A percentile compares a stretch with the other conserved stretches of the same genome.
phyloP scores from a whole-genome alignment of 2,797 vertebrate species.

The Pangasius mekongensis region DNA sequence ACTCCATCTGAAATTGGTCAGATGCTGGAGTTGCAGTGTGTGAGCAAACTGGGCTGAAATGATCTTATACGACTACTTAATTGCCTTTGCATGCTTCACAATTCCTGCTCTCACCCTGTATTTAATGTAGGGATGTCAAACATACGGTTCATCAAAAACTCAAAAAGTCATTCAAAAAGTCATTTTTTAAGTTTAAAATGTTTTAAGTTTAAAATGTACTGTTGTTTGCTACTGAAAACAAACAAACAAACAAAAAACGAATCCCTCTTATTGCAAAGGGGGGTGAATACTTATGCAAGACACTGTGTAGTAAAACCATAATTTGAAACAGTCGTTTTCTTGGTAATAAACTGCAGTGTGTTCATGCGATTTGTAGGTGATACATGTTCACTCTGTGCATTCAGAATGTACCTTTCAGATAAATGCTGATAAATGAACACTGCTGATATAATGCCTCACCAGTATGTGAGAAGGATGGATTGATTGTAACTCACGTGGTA shows the following conservation, averaged over 20 bases:
- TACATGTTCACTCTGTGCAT: neutral
- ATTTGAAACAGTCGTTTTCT: neutral
- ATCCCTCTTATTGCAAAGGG: neutral
- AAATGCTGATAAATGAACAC: no score
- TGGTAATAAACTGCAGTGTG: neutral
- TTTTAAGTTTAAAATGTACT: no score
- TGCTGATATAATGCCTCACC: neutral
- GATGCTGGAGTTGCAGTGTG: neutral
- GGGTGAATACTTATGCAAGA: neutral
- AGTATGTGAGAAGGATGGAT: neutral
- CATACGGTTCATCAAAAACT: neutral
- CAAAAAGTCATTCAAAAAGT: no score
- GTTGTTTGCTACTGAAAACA: no score
- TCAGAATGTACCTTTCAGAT: neutral
- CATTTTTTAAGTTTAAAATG: no score
- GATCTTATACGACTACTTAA: conserved; percentile 7
- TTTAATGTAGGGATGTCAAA: neutral
- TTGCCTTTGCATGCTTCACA: conserved; percentile 25
- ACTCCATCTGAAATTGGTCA: conserved; percentile 6
- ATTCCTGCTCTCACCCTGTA: conserved; percentile 9
- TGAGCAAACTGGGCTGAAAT: neutral
- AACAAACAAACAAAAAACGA: no score
- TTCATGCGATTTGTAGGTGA: neutral
- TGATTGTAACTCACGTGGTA: conserved; percentile 83
- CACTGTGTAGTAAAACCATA: neutral